phyloP scores from a whole-genome alignment of 2,797 vertebrate genomes.

The Tarsius wallacei region DNA sequence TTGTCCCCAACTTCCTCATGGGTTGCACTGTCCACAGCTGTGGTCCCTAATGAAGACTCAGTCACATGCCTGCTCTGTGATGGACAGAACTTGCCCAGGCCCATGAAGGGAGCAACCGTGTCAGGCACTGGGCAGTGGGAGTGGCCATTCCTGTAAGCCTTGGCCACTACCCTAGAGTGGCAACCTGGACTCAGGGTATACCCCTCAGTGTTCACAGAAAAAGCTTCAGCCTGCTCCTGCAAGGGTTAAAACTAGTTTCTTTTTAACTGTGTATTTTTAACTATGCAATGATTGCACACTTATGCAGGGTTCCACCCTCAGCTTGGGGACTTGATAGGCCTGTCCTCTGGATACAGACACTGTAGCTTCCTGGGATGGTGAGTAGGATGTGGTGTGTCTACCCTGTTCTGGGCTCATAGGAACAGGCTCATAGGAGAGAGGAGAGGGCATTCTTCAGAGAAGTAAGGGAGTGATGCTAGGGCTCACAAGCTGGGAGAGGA shows the following conservation, averaged over 20 bases:
- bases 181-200: neutral
- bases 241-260: neutral
- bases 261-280: neutral
- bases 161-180: neutral
- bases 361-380: neutral
- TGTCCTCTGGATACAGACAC: neutral
- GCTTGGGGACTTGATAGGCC: too few relatives aligned
- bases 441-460: neutral
- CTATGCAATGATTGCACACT: neutral
- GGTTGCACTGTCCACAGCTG: neutral
- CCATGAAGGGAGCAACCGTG: neutral
- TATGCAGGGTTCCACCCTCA: neutral
- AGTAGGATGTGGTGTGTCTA: too few relatives aligned
- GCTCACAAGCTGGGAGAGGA: neutral
- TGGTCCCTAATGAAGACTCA: neutral
- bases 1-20: neutral
- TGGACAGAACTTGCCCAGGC: neutral
- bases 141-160: neutral
- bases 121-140: neutral
- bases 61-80: neutral
- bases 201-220: neutral
- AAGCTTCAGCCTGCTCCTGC: neutral
- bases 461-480: too few relatives aligned
- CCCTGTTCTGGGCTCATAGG: neutral
- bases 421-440: neutral